Evolutionary conservation across 2,113 vertebrate genomes (phyloP), one percentile per base, ranked within the genome.

Genomic region (Cyanoramphus novaezelandiae): DNA sequence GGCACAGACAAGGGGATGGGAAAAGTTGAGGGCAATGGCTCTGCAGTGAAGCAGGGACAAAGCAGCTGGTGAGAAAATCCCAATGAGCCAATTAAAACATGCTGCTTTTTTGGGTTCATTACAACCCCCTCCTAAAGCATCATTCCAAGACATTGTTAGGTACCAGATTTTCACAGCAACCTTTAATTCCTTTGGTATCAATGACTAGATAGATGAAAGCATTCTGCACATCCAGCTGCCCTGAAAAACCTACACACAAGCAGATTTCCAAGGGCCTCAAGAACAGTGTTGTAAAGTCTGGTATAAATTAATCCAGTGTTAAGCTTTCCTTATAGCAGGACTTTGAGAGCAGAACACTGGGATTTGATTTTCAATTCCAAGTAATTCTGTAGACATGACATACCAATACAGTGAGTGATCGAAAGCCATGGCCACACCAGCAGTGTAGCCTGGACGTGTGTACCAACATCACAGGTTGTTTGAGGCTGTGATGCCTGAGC

Each of bases 371-470:
- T 24, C 17, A 37, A 0, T 31, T 29, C 31, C 39, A 80, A 50
- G 15, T 17, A 92, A 75, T n/a, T 41, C 11, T 62, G 74, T 11
- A 57, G 64, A 13, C 2, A 64, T 47, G n/a, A 4, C 15, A 24
- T 10, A 19, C 53, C 28, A 31, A 19, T 9, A 19, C 3, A 39
- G 6, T 6, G 18, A 77, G 53, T 5, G 29, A 64, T 60, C 29
- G 41, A 63, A 84, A 79, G 59, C 29, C 27, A 17, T 4, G 18
- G 20, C 39, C 62, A 63, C 15, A 25, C 7, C 69, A 79, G 29
- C 64, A 69, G 46, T 0, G 0, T 9, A 80, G n/a, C 29, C 72
- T 64, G 39, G 47, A n/a, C 0, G 0, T 23, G 8, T 28, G 31
- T 4, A 37, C 21, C 31, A 44, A 2, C 15, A 72, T 29, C 57